Evolutionary conservation across 2,888 invertebrate genomes (phyloP).

Genomic region (Phaedon cochleariae): DNA sequence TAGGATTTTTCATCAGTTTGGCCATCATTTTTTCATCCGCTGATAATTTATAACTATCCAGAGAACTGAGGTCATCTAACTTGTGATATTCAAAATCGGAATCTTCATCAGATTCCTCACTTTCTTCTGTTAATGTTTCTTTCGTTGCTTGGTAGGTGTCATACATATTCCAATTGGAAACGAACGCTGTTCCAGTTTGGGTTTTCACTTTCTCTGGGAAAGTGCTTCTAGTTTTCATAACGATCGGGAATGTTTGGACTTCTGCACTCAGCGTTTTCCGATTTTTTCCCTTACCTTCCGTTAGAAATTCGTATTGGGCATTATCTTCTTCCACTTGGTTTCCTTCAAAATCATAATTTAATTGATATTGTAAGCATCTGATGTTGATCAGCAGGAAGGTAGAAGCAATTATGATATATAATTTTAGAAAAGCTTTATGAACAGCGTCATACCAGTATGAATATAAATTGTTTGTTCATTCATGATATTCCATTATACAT

Average conservation of each 20-base stretch:
- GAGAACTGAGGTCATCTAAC: conserved; percentile 40
- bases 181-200: conserved; percentile 67
- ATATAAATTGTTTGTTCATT: too few species aligned
- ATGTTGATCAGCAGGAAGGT: too few species aligned
- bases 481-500: too few species aligned
- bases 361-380: too few species aligned
- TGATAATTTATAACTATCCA: conserved; percentile 50
- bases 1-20: conserved; percentile 54
- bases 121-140: conserved; percentile 42
- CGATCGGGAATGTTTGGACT: conserved; percentile 71
- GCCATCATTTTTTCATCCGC: conserved; percentile 56
- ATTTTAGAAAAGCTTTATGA: too few species aligned
- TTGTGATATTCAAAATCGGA: conserved; percentile 46
- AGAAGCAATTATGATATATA: too few species aligned
- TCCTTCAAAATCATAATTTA: conserved; percentile 28
- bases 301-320: conserved; percentile 72
- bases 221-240: conserved; percentile 73
- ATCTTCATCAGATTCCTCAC: conserved; percentile 24
- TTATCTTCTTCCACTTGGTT: conserved; percentile 69
- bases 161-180: conserved; percentile 81
- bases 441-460: too few species aligned
- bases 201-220: conserved; percentile 57
- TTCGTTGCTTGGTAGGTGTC: conserved; percentile 70
- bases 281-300: conserved; percentile 72
- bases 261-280: conserved; percentile 73